These are phyloP conservation scores for Syngnathus typhle DNA, from an alignment of 2,113 vertebrate species.

Conservation along the genomic window DNA sequence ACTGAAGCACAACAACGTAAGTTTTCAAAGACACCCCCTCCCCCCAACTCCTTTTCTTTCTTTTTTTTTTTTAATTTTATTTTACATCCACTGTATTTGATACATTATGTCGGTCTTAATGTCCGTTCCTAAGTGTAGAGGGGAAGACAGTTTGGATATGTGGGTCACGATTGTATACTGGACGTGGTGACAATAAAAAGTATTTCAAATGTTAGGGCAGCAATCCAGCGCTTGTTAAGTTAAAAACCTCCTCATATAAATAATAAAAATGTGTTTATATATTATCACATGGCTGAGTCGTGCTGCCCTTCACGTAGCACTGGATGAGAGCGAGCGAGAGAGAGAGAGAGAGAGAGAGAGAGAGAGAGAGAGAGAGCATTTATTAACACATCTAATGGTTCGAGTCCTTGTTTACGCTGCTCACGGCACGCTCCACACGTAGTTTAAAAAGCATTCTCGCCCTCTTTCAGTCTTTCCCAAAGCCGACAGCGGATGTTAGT, in stretches of 20 bases:
- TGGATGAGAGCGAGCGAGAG: constrained; percentile 45
- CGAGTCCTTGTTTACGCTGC: constrained; percentile 52
- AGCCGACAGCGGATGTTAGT: constrained; percentile 69
- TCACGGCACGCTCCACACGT: constrained; percentile 49
- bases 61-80: constrained; percentile 34
- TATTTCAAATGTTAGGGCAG: constrained; percentile 68
- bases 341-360: constrained; percentile 34
- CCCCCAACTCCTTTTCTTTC: constrained; percentile 26
- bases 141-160: constrained; percentile 69
- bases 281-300: constrained; percentile 67
- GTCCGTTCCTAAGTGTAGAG: constrained; percentile 59
- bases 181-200: constrained; percentile 63
- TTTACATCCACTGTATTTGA: constrained; percentile 64
- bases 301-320: constrained; percentile 63
- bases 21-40: constrained; percentile 70
- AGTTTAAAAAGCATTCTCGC: constrained; percentile 64
- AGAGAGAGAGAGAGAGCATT: constrained; percentile 34
- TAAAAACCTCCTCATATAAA: constrained; percentile 79
- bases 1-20: constrained; percentile 72
- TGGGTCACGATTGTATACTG: constrained; percentile 65
- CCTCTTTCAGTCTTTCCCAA: constrained; percentile 59
- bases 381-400: constrained; percentile 56
- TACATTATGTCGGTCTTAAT: constrained; percentile 44
- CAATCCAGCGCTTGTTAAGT: constrained; percentile 66
- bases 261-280: constrained; percentile 79